Evolutionary conservation across 35 echinoderm and acorn worm species (phyloP), one percentile per base, ranked within the genome.

Genomic region (Eucidaris tribuloides): DNA sequence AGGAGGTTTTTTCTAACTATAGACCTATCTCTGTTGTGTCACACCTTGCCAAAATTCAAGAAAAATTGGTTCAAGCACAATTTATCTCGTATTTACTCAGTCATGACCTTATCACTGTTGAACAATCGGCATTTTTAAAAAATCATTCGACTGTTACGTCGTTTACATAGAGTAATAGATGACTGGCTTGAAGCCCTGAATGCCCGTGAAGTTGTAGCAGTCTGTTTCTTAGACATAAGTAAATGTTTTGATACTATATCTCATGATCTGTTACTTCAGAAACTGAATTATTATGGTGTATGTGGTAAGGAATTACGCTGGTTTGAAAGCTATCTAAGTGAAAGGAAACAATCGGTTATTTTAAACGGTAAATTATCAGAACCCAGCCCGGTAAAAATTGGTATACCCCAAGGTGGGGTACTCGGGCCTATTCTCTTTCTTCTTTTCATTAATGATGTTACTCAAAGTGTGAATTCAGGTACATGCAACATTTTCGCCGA

Each of bases 171-270:
- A 20, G 57, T 83, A 64, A 37, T 83, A 23, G 55, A 18, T 58
- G 57, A 83, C 0, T 83, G 52, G 33, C 15, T 23, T 64, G 80
- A 83, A 37, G 55, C 55, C 29, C 29, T 64, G 6, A 63, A 83
- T 83, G 20, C 62, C 7, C 58, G 38, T 63, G 80, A 63, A 62
- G 42, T 83, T 28, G 22, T 83, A 39, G 3, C 56, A 3, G 50
- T 58, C 4, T 83, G 80, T 38, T 61, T 83, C 18, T 62, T 83
- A 60, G 57, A 83, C 28, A 83, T 83, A 38, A 63, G 3, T 43
- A 63, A 62, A 34, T 81, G 49, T 39, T 81, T 81, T 81, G 79
- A 81, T 61, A 81, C 79, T 28, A 81, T 81, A 30, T n/a, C 36
- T 39, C 57, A 63, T 63, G 5, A 42, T 5, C 7, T 39, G 9